Evolutionary conservation across 2,113 vertebrate genomes (phyloP).

Genomic region (Etheostoma spectabile): DNA sequence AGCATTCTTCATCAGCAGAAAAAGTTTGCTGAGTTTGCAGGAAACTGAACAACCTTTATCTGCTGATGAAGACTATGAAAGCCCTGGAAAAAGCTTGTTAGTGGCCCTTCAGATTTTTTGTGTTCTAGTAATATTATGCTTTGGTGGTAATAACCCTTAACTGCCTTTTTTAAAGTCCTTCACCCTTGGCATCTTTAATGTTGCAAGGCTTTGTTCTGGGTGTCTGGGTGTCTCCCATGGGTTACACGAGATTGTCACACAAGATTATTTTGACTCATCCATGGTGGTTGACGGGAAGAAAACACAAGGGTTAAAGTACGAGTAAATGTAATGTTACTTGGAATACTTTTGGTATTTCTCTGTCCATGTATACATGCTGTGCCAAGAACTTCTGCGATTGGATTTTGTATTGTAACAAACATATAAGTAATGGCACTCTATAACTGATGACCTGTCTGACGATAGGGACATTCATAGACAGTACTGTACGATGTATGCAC

Average conservation of each 20-base stretch:
- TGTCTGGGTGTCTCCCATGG: not conserved
- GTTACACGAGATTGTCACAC: not conserved
- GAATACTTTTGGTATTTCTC: not conserved
- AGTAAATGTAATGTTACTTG: not conserved
- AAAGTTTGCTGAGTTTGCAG: not conserved
- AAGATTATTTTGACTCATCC: not conserved
- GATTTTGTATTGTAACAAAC: not conserved
- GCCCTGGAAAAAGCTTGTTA: not conserved
- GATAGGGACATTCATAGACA: too few species aligned
- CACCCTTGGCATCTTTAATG: too few species aligned
- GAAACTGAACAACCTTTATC: not conserved
- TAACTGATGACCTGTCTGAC: too few species aligned
- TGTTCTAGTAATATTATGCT: not conserved
- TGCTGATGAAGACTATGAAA: not conserved
- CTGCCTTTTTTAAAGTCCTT: not conserved
- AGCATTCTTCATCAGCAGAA: not conserved
- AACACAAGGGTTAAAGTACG: too few species aligned
- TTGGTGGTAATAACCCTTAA: not conserved
- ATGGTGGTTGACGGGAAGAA: too few species aligned
- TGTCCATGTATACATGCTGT: not conserved
- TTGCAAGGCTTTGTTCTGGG: not conserved
- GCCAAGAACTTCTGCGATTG: not conserved
- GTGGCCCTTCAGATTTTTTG: not conserved
- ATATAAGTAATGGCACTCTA: not conserved
- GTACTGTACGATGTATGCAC: too few species aligned